A percentile compares a stretch with the other conserved stretches of the same genome.
These are phyloP conservation scores for Girardia tigrina DNA, from an alignment of 2,888 invertebrate species.

Conservation along the genomic window DNA sequence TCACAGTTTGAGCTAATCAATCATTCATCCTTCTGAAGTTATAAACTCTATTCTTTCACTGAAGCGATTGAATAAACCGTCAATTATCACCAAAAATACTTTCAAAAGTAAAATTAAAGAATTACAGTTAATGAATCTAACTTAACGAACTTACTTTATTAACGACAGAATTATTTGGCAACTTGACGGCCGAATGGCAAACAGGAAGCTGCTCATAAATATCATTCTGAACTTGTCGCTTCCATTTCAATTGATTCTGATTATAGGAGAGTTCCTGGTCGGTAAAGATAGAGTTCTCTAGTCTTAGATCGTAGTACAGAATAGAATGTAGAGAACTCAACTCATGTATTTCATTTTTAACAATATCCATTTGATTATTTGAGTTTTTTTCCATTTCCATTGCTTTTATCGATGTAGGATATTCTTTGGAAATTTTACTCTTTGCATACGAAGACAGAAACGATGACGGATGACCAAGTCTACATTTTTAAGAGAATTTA, in stretches of 20 bases:
- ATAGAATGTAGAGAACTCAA: not conserved
- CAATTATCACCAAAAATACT: too few species aligned
- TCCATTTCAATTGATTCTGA: not conserved
- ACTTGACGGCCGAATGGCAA: too few species aligned
- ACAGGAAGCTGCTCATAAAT: not conserved
- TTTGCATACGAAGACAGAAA: not conserved
- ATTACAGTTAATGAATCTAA: too few species aligned
- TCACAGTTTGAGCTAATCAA: too few species aligned
- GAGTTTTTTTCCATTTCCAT: not conserved
- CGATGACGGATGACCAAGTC: not conserved
- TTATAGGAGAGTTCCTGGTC: not conserved
- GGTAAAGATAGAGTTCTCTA: not conserved
- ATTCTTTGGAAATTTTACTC: not conserved
- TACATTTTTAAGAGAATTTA: too few species aligned
- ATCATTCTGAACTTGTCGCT: not conserved
- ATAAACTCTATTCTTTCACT: too few species aligned
- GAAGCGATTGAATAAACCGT: too few species aligned
- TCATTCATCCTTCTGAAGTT: too few species aligned
- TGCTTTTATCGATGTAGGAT: not conserved
- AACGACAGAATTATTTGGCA: too few species aligned
- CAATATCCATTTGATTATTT: not conserved
- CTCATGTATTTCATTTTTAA: not conserved
- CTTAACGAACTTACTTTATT: too few species aligned
- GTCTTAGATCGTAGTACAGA: not conserved
- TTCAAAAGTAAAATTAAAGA: too few species aligned